A percentile compares a stretch with the other conserved stretches of the same genome.
phyloP scores from a whole-genome alignment of 1,140 invertebrate species.

The Sycophila sp. region DNA sequence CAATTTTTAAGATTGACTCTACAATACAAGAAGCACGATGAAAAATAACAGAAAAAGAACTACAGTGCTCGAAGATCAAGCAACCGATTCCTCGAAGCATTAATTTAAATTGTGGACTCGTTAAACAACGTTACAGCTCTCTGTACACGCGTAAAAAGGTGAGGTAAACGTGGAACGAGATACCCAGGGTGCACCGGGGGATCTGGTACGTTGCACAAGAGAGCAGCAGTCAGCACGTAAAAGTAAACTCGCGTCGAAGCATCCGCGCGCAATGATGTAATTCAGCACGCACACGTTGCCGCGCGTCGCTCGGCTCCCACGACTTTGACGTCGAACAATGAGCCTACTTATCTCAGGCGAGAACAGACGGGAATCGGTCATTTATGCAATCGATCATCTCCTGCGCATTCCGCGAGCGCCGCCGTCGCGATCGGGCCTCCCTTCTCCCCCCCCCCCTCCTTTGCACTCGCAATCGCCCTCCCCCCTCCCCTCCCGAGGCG shows the following conservation, averaged over 20 bases:
- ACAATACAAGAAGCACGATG: too few species aligned
- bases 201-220: too few species aligned
- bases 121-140: too few species aligned
- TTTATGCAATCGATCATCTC: constrained; percentile 8
- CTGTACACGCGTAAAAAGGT: too few species aligned
- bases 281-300: neutral
- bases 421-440: neutral
- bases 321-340: neutral
- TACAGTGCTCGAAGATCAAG: too few species aligned
- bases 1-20: too few species aligned
- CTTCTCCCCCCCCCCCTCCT: neutral
- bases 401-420: neutral
- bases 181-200: too few species aligned
- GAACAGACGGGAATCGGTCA: neutral
- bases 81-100: too few species aligned
- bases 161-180: too few species aligned
- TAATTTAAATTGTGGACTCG: too few species aligned
- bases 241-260: neutral
- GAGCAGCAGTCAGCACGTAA: neutral
- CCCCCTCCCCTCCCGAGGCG: neutral
- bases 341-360: neutral
- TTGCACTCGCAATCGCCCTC: neutral
- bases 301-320: neutral
- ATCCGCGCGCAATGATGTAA: neutral
- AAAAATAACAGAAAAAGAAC: too few species aligned